Evolutionary conservation across 2,113 vertebrate genomes (phyloP), one percentile per base, ranked within the genome.

Genomic region (Gymnobelideus leadbeateri): DNA sequence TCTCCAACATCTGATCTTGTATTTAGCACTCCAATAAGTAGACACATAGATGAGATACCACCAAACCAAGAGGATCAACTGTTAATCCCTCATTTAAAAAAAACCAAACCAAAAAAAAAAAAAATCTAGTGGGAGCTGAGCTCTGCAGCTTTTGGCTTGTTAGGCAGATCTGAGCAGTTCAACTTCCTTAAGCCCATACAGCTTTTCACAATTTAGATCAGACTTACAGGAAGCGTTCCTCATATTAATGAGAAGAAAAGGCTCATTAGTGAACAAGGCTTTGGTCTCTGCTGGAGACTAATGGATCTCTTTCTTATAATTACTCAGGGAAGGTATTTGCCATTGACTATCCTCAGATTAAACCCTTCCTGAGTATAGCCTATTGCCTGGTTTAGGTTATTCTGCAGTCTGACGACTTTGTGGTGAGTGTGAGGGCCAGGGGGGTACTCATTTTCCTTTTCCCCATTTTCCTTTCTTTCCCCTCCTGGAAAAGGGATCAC

Each of bases 121-220:
- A 57, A 10, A 28, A 43, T 43, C 6, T 84, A 43, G 1, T 43
- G 68, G 4, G 68, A 68, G 31, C 3, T 84, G 68, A 84, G 19
- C 16, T 23, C 7, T 19, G 19, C n/a, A 23, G n/a, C n/a, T 51
- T 84, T 43, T 43, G n/a, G 10, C n/a, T 84, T 84, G 37, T 16
- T 23, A 19, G n/a, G 57, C 46, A 90, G 89, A 92, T 61, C 26
- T 90, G 51, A 95, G 28, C 55, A 77, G 49, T 93, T 57, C 90
- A 84, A 93, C 93, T 95, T 95, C 91, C 57, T 54, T 93, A n/a
- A 90, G 57, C 77, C 3, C 89, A 53, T 91, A 49, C 84, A 46
- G 26, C 77, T 93, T 47, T 51, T 96, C 16, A 61, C 49, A 97
- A 95, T 91, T 93, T 93, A 93, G 37, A 91, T 92, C 93, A n/a